Evolutionary conservation across 2,113 vertebrate genomes (phyloP).

Genomic region (Melanostigma gelatinosum): DNA sequence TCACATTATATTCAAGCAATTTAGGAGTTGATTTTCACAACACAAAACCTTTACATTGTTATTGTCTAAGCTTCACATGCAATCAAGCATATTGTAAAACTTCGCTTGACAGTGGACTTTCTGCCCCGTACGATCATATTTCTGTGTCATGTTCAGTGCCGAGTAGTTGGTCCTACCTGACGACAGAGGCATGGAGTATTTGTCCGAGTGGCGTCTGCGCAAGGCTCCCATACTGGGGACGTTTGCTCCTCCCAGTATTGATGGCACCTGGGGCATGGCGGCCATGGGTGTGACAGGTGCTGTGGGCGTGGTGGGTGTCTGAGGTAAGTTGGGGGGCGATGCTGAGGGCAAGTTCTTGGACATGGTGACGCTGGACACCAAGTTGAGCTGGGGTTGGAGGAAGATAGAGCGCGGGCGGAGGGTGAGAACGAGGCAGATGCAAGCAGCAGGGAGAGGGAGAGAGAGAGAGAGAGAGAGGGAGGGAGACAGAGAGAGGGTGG

Average conservation of each 20-base stretch:
- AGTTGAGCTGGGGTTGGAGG: constrained; percentile 88
- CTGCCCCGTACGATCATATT: neutral
- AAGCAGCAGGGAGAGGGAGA: constrained; percentile 39
- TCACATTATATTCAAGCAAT: constrained; percentile 18
- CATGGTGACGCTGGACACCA: constrained; percentile 99
- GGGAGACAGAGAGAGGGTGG: constrained; percentile 44
- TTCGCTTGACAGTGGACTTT: neutral
- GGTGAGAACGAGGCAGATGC: constrained; percentile 68
- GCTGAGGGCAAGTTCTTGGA: constrained; percentile 98
- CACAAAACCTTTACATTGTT: neutral
- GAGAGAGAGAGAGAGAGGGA: constrained; percentile 56
- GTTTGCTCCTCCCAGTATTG: constrained; percentile 96
- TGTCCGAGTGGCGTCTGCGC: constrained; percentile 98
- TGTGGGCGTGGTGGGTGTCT: constrained; percentile 98
- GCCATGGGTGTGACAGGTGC: constrained; percentile 97
- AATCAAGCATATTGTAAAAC: neutral
- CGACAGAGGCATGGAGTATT: constrained; percentile 98
- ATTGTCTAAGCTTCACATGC: neutral
- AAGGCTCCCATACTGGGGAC: constrained; percentile 98
- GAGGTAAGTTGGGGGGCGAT: constrained; percentile 98
- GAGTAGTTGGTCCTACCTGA: constrained; percentile 90
- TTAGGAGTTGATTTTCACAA: neutral
- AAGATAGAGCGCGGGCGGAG: neutral
- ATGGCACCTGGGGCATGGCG: constrained; percentile 98
- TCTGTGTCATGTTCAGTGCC: constrained; percentile 27